Percentiles rank a stretch among this genome's conserved stretches.
phyloP scores from a whole-genome alignment of 2,113 vertebrate genomes.

The Crocuta crocuta region DNA sequence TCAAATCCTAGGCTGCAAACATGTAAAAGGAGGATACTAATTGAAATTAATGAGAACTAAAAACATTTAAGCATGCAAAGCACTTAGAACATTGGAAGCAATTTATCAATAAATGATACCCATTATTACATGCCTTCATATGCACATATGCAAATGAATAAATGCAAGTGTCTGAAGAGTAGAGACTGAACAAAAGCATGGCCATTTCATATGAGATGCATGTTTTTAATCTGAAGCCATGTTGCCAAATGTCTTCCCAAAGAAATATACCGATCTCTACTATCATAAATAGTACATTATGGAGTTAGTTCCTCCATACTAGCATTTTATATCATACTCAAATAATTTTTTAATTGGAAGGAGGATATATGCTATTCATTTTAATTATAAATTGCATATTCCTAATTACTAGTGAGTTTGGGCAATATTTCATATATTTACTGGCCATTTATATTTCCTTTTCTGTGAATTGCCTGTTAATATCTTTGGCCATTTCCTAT shows the following conservation, averaged over 20 bases:
- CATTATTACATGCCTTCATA: neutral
- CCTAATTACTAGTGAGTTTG: no score
- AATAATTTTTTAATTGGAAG: neutral
- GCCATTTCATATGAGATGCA: neutral
- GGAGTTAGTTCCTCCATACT: neutral
- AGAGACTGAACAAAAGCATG: neutral
- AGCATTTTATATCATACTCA: neutral
- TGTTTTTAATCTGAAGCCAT: conserved; percentile 45
- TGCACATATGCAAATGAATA: no score
- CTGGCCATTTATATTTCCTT: neutral
- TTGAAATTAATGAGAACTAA: neutral
- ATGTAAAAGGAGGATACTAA: neutral
- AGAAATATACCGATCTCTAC: neutral
- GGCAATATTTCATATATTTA: neutral
- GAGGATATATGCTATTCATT: neutral
- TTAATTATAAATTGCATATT: neutral
- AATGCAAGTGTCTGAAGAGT: neutral
- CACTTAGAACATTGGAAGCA: neutral
- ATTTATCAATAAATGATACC: neutral
- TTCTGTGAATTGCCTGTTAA: neutral
- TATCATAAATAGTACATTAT: neutral
- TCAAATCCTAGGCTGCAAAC: neutral
- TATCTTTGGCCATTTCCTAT: neutral
- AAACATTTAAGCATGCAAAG: neutral
- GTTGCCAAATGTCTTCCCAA: neutral